Evolutionary conservation across 2,888 invertebrate species (phyloP), one percentile per base, ranked within the genome.

Genomic region (Cheiracanthium punctorium): DNA sequence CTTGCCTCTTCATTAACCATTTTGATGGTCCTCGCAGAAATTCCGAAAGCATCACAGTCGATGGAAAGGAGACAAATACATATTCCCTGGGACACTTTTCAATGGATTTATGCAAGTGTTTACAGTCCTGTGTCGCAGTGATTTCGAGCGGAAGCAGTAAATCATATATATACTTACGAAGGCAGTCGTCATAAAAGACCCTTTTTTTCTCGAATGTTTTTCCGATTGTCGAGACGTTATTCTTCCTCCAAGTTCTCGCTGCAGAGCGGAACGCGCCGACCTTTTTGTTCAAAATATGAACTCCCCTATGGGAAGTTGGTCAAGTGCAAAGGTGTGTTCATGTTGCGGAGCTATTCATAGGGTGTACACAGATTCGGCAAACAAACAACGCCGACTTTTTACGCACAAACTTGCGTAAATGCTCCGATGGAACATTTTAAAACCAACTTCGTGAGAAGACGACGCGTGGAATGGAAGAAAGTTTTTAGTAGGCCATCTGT

Each of bases 201-300:
- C 17, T 58, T 58, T 58, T n/a, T n/a, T n/a, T n/a, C n/a, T n/a
- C 58, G 58, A 58, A 58, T 58, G 58, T 58, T 58, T 58, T 58
- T 20, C 58, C 58, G 58, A 58, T 58, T 58, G 58, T 58, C 10
- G 24, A 8, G 4, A 5, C 4, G 17, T 8, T 2, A 58, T 58
- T 58, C 58, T 24, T 58, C 24, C 24, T 20, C 14, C 58, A 58
- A 37, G 58, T 58, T 58, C 24, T 24, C 24, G 24, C 24, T n/a
- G n/a, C n/a, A n/a, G n/a, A n/a, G 24, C 58, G 24, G 58, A 24
- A 24, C 58, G 58, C 4, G 24, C n/a, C 58, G 58, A 2, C 24
- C 12, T 2, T 12, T 58, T 58, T 58, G 58, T 58, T 58, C 58
- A 58, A 24, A 1, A 20, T 5, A 58, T 58, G 58, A 58, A 58